Percentiles rank a stretch among this genome's conserved stretches.
Conservation (phyloP, 2,888 invertebrate genomes). For the Folsomia candida region DNA sequence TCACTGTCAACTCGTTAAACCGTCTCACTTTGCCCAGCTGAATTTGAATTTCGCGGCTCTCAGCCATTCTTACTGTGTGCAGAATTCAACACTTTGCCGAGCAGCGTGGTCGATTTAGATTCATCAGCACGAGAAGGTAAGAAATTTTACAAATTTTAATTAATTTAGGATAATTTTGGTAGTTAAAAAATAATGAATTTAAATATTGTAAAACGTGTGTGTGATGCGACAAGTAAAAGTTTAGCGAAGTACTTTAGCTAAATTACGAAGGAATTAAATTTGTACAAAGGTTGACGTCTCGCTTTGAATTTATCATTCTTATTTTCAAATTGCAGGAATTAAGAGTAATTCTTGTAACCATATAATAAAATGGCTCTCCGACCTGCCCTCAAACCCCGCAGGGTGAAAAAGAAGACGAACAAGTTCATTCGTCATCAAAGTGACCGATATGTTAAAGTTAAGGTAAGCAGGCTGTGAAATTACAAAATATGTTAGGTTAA, state of each 20-base stretch:
- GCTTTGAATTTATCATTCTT: too few relatives aligned
- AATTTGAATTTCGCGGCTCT: neutral
- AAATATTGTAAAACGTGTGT: too few relatives aligned
- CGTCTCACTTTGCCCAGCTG: neutral
- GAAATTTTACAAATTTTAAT: neutral
- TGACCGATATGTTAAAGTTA: slow-evolving; percentile 93
- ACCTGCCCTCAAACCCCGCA: slow-evolving; percentile 82
- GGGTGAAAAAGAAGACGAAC: slow-evolving; percentile 96
- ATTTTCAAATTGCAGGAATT: neutral
- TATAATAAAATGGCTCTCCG: slow-evolving; percentile 64
- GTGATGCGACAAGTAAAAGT: too few relatives aligned
- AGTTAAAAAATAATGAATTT: neutral
- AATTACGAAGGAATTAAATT: too few relatives aligned
- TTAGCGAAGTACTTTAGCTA: too few relatives aligned
- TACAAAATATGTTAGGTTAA: too few relatives aligned
- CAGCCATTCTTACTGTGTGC: neutral
- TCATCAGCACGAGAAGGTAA: neutral
- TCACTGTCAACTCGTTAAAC: neutral
- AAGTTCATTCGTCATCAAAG: slow-evolving; percentile 98
- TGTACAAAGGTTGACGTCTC: too few relatives aligned
- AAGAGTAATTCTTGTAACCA: neutral
- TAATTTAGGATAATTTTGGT: neutral
- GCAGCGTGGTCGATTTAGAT: slow-evolving; percentile 8
- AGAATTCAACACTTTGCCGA: slow-evolving; percentile 5
- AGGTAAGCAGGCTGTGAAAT: slow-evolving; percentile 70